Percentiles rank a stretch among this genome's conserved stretches.
These are phyloP conservation scores for Drosophila atripex DNA, from an alignment of 2,888 invertebrate genomes.

Conservation along the genomic window DNA sequence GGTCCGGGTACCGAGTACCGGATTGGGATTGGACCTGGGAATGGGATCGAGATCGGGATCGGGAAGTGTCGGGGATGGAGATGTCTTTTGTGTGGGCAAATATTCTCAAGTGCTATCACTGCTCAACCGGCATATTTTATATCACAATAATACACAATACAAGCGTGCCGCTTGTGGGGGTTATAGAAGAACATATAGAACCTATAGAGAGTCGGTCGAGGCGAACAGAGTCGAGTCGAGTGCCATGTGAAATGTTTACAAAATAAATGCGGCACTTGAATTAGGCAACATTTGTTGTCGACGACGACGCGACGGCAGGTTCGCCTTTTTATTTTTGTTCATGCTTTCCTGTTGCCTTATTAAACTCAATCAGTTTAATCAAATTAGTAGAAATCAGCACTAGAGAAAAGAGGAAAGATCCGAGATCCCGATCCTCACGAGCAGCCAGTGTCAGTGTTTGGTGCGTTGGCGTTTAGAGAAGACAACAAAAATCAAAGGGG, in stretches of 20 bases:
- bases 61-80: constrained; percentile 21
- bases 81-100: constrained; percentile 72
- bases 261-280: constrained; percentile 77
- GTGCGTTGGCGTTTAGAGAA: constrained; percentile 65
- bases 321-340: constrained; percentile 29
- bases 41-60: constrained; percentile 4
- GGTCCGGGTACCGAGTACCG: constrained; percentile 14
- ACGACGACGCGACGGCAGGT: constrained; percentile 37
- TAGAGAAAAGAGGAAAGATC: constrained; percentile 22
- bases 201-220: neutral
- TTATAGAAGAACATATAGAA: neutral
- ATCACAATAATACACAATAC: too few relatives aligned
- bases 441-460: constrained; percentile 50
- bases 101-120: constrained; percentile 73
- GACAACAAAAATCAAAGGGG: constrained; percentile 26
- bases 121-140: constrained; percentile 77
- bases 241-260: constrained; percentile 71
- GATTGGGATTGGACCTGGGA: constrained; percentile 10
- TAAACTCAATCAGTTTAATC: constrained; percentile 76
- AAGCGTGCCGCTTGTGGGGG: constrained; percentile 64
- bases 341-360: constrained; percentile 56
- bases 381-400: constrained; percentile 76
- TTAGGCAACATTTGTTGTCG: constrained; percentile 75
- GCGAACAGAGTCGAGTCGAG: constrained; percentile 20
- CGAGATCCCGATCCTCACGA: constrained; percentile 61